Percentiles rank a stretch among this genome's conserved stretches.
phyloP scores from a whole-genome alignment of 1,140 invertebrate genomes.

The Laupala kohalensis region DNA sequence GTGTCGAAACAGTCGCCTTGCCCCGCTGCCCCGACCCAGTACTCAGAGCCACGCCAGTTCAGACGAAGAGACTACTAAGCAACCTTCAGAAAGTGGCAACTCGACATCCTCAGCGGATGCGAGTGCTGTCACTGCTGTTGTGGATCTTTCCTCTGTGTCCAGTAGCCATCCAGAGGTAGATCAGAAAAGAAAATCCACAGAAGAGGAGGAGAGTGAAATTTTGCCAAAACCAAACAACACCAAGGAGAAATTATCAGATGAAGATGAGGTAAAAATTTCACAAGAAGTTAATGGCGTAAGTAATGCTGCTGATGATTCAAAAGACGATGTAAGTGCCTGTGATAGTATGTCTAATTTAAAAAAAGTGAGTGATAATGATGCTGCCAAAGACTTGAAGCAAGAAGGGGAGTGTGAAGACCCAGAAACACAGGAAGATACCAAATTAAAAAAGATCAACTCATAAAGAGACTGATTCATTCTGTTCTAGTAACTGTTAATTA shows the following conservation, averaged over 20 bases:
- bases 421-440: slow-evolving; percentile 9
- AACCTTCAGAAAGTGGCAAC: not conserved
- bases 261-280: not conserved
- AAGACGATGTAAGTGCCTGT: slow-evolving; percentile 13
- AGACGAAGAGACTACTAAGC: slow-evolving; percentile 7
- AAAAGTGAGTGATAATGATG: slow-evolving; percentile 8
- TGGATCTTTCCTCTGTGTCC: slow-evolving; percentile 3
- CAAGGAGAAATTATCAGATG: not conserved
- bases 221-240: not conserved
- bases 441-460: slow-evolving; percentile 14
- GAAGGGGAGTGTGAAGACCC: slow-evolving; percentile 3
- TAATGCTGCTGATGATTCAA: not conserved
- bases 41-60: slow-evolving; percentile 2
- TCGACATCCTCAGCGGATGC: not conserved
- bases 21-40: slow-evolving; percentile 1
- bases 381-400: slow-evolving; percentile 12
- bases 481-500: slow-evolving; percentile 9
- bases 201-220: not conserved
- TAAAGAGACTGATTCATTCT: slow-evolving; percentile 12
- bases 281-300: not conserved
- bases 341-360: slow-evolving; percentile 10
- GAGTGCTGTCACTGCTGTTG: not conserved
- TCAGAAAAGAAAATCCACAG: not conserved
- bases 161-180: not conserved
- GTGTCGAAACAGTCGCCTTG: slow-evolving; percentile 28